Evolutionary conservation across 2,797 vertebrate species (phyloP).

Genomic region (Tympanoctomys barrerae): DNA sequence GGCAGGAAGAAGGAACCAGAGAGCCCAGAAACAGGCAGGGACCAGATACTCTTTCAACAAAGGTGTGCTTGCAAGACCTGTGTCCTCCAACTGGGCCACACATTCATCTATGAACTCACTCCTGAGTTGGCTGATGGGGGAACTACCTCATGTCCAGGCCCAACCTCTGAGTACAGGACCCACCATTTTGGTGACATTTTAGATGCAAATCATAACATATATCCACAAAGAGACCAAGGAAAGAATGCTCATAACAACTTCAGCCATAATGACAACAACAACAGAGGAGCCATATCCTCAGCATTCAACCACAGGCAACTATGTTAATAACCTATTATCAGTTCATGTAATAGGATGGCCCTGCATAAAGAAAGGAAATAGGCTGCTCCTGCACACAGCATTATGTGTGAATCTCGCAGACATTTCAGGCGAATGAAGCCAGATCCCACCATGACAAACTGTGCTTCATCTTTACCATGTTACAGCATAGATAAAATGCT

Average conservation of each 20-base stretch:
- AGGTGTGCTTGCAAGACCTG: neutral
- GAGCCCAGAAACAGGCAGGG: neutral
- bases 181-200: neutral
- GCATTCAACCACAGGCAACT: neutral
- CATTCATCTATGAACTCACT: neutral
- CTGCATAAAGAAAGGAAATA: neutral
- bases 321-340: neutral
- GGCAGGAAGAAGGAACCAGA: neutral
- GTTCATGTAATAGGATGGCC: too few relatives aligned
- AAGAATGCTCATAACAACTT: neutral
- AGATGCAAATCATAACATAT: neutral
- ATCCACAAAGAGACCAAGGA: neutral
- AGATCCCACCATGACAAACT: neutral
- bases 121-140: neutral
- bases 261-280: neutral
- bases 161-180: neutral
- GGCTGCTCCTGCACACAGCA: too few relatives aligned
- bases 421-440: neutral
- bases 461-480: too few relatives aligned
- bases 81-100: neutral
- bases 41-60: neutral
- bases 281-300: too few relatives aligned
- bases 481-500: neutral
- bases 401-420: neutral
- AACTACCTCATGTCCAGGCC: neutral